phyloP scores from a whole-genome alignment of 2,113 vertebrate species.

The Triplophysa rosa region DNA sequence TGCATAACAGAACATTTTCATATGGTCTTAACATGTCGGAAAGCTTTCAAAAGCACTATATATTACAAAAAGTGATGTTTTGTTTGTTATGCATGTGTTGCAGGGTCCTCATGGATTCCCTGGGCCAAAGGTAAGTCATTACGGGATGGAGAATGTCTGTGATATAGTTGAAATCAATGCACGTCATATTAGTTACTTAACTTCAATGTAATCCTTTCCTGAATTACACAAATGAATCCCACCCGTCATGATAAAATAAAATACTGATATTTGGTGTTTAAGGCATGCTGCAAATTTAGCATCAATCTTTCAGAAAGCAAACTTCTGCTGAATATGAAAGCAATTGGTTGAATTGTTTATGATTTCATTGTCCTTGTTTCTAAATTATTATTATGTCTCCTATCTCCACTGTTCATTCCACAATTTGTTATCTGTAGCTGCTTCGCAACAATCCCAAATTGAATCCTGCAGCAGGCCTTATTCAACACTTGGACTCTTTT shows the following conservation, averaged over 20 bases:
- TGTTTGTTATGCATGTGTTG: conserved; percentile 58
- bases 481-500: background rate
- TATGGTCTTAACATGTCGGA: too few species aligned
- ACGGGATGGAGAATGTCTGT: background rate
- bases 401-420: too few species aligned
- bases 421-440: too few species aligned
- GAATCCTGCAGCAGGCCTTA: background rate
- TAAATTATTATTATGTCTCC: too few species aligned
- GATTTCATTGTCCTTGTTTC: too few species aligned
- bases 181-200: background rate
- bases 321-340: background rate
- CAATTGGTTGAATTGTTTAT: background rate
- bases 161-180: background rate
- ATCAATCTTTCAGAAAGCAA: background rate
- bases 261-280: background rate
- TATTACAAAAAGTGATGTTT: too few species aligned
- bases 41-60: background rate
- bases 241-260: background rate
- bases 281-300: background rate
- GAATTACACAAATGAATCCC: background rate
- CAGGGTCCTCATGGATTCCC: conserved; percentile 96
- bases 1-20: too few species aligned
- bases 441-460: too few species aligned
- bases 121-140: conserved; percentile 89
- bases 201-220: background rate